Evolutionary conservation across 2,888 invertebrate genomes (phyloP).

Genomic region (Andricus quercusramuli): DNA sequence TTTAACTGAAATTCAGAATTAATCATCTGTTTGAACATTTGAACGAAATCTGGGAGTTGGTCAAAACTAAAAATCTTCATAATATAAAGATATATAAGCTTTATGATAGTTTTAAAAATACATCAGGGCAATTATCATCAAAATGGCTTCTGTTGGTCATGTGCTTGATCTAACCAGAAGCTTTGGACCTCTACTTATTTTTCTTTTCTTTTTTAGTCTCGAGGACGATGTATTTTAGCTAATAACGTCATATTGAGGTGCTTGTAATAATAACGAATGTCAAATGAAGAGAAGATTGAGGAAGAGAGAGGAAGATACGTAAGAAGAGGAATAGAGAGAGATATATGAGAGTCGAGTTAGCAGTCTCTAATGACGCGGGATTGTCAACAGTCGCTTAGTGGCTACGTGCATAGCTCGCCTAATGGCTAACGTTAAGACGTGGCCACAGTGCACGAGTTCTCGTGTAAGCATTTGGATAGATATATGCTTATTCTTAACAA

Average conservation of each 20-base stretch:
- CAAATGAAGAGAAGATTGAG: conserved; percentile 11
- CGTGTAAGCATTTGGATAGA: conserved; percentile 44
- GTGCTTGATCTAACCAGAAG: background rate
- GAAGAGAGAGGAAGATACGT: background rate
- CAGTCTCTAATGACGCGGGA: conserved; percentile 49
- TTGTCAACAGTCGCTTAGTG: conserved; percentile 44
- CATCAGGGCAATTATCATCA: too few relatives aligned
- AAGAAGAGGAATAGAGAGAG: background rate
- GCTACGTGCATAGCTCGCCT: conserved; percentile 45
- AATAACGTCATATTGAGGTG: conserved; percentile 25
- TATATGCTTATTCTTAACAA: conserved; percentile 43
- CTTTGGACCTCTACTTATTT: background rate
- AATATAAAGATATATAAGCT: too few relatives aligned
- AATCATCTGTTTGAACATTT: too few relatives aligned
- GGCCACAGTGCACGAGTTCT: conserved; percentile 45
- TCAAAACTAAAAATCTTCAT: too few relatives aligned
- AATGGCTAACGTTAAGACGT: conserved; percentile 44
- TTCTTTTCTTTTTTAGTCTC: conserved; percentile 8
- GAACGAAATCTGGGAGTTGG: too few relatives aligned
- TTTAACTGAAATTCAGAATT: too few relatives aligned
- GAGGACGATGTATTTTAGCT: conserved; percentile 37
- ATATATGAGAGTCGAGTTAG: conserved; percentile 48
- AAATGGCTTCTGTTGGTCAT: background rate
- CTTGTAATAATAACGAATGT: conserved; percentile 34
- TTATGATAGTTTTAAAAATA: too few relatives aligned